Conservation (phyloP, 1,140 invertebrate species). For the Drosophila obscura region DNA sequence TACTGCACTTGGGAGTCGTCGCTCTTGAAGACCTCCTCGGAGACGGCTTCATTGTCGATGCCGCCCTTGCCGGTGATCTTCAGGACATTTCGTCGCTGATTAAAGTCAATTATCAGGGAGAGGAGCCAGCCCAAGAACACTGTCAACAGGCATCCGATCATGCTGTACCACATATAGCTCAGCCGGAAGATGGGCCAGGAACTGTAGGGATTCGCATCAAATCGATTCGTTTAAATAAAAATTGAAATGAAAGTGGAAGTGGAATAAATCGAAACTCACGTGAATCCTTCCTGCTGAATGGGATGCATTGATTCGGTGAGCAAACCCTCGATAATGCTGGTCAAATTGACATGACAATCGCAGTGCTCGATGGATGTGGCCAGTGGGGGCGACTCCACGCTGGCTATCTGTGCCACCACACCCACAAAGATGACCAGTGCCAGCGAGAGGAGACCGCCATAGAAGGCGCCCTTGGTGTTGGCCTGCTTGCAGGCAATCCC, state of each 20-base stretch:
- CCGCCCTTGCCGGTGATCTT: constrained; percentile 85
- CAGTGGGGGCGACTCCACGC: constrained; percentile 83
- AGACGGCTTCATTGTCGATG: constrained; percentile 83
- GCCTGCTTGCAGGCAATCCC: constrained; percentile 95
- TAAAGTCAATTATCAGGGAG: constrained; percentile 87
- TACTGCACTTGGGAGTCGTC: constrained; percentile 53
- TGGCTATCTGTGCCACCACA: constrained; percentile 84
- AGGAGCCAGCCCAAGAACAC: constrained; percentile 89
- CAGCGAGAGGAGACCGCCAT: constrained; percentile 84
- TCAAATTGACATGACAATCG: constrained; percentile 83
- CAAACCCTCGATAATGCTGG: constrained; percentile 46
- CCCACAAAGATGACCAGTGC: constrained; percentile 84
- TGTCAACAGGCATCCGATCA: constrained; percentile 89
- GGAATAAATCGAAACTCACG: constrained; percentile 59
- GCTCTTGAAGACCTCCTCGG: constrained; percentile 57
- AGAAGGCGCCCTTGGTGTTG: constrained; percentile 87
- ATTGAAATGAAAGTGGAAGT: background rate
- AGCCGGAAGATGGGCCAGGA: constrained; percentile 87
- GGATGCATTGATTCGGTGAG: constrained; percentile 41
- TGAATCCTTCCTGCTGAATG: constrained; percentile 46
- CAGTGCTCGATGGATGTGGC: constrained; percentile 84
- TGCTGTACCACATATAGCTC: constrained; percentile 89
- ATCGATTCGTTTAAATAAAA: background rate
- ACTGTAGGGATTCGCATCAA: constrained; percentile 24
- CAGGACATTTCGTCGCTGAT: constrained; percentile 69